These are phyloP conservation scores for Neoascia interrupta DNA, from an alignment of 2,888 invertebrate genomes.

Conservation along the genomic window DNA sequence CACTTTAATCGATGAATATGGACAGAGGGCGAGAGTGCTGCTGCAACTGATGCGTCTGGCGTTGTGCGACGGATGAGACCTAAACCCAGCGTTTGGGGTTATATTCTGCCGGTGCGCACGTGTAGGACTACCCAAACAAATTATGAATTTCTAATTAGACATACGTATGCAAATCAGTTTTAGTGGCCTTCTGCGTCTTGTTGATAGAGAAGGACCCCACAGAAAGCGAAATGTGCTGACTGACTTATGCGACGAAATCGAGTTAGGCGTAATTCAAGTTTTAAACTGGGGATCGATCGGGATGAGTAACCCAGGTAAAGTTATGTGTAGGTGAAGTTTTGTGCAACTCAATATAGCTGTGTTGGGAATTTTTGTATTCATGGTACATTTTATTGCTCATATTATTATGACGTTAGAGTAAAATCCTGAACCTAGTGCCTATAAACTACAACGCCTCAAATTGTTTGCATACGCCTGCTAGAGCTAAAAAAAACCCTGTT, in stretches of 20 bases:
- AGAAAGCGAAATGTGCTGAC: slow-evolving; percentile 30
- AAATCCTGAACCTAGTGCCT: too few species aligned
- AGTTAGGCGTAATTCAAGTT: too few species aligned
- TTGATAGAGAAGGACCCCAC: slow-evolving; percentile 38
- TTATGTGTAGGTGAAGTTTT: too few species aligned
- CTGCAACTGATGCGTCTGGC: slow-evolving; percentile 22
- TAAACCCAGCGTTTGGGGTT: slow-evolving; percentile 3
- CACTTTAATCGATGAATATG: slow-evolving; percentile 58
- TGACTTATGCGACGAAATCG: slow-evolving; percentile 40
- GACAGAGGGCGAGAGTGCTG: not conserved
- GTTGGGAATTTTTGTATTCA: too few species aligned
- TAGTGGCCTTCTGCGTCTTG: not conserved
- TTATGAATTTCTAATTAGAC: slow-evolving; percentile 46
- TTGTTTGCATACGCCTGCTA: too few species aligned
- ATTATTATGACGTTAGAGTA: too few species aligned
- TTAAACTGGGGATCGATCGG: too few species aligned
- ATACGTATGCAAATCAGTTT: slow-evolving; percentile 45
- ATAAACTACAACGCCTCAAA: too few species aligned
- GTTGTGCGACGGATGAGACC: slow-evolving; percentile 18
- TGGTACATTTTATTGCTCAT: too few species aligned
- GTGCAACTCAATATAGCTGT: too few species aligned
- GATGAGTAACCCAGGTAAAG: too few species aligned
- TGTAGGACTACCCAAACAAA: slow-evolving; percentile 15
- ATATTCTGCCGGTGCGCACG: not conserved
- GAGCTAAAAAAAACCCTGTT: too few species aligned